Evolutionary conservation across 2,113 vertebrate genomes (phyloP).

Genomic region (Pygoscelis adeliae): DNA sequence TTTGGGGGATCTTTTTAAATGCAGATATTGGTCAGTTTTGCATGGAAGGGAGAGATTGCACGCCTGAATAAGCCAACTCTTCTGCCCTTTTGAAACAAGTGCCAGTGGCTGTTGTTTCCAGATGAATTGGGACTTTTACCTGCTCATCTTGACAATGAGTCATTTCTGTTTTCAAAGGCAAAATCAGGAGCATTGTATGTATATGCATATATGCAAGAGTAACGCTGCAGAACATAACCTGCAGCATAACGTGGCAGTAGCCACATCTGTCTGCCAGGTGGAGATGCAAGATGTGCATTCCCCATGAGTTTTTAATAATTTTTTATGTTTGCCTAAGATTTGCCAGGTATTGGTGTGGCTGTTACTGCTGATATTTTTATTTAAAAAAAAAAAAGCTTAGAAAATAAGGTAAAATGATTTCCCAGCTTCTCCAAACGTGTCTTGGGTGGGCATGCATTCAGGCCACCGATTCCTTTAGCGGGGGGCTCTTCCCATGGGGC

Average conservation of each 20-base stretch:
- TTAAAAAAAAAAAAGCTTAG: background rate
- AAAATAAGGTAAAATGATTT: background rate
- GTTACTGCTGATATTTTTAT: background rate
- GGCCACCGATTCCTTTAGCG: background rate
- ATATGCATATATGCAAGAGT: background rate
- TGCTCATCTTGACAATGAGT: background rate
- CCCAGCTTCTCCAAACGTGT: background rate
- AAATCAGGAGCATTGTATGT: background rate
- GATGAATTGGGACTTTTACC: background rate
- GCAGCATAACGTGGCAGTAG: background rate
- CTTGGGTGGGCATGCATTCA: background rate
- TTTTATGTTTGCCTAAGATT: background rate
- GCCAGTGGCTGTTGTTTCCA: background rate
- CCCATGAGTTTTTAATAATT: background rate
- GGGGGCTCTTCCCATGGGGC: background rate
- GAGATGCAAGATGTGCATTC: background rate
- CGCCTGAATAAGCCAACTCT: background rate
- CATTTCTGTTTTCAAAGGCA: background rate
- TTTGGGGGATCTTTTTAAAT: background rate
- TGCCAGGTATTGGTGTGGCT: background rate
- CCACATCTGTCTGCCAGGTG: background rate
- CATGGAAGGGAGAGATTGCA: background rate
- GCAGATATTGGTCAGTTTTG: background rate
- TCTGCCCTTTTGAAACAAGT: background rate
- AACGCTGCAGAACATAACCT: background rate